These are phyloP conservation scores for Nysson spinosus DNA, from an alignment of 2,888 invertebrate species.

Conservation along the genomic window DNA sequence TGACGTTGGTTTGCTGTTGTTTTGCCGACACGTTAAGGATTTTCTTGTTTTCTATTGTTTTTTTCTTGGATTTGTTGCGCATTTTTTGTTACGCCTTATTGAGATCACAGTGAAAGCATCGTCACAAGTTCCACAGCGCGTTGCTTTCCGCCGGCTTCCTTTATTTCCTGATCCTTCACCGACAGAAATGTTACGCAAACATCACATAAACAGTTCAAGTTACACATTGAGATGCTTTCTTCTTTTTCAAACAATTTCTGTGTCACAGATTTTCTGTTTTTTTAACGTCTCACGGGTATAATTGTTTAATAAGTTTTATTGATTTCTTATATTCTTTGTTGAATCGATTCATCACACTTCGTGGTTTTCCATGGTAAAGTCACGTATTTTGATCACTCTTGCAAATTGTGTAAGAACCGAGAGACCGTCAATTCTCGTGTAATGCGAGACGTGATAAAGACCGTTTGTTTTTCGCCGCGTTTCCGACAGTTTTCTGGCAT, in stretches of 20 bases:
- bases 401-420: conserved; percentile 27
- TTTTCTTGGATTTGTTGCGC: conserved; percentile 60
- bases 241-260: too few relatives aligned
- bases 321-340: too few relatives aligned
- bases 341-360: conserved; percentile 40
- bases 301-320: too few relatives aligned
- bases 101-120: conserved; percentile 57
- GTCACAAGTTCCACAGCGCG: conserved; percentile 42
- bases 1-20: conserved; percentile 76
- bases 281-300: too few relatives aligned
- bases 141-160: conserved; percentile 37
- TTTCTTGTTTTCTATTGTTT: conserved; percentile 47
- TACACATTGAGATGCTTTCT: background rate
- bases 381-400: conserved; percentile 55
- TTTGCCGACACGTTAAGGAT: conserved; percentile 69
- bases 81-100: conserved; percentile 65
- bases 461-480: conserved; percentile 30
- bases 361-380: conserved; percentile 50
- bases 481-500: conserved; percentile 36
- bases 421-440: conserved; percentile 30
- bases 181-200: conserved; percentile 7
- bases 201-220: background rate
- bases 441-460: conserved; percentile 25
- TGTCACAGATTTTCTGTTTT: too few relatives aligned
- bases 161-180: background rate